Percentiles rank a stretch among this genome's conserved stretches.
These are phyloP conservation scores for Tyto alba DNA, from an alignment of 2,113 vertebrate species.

Conservation along the genomic window DNA sequence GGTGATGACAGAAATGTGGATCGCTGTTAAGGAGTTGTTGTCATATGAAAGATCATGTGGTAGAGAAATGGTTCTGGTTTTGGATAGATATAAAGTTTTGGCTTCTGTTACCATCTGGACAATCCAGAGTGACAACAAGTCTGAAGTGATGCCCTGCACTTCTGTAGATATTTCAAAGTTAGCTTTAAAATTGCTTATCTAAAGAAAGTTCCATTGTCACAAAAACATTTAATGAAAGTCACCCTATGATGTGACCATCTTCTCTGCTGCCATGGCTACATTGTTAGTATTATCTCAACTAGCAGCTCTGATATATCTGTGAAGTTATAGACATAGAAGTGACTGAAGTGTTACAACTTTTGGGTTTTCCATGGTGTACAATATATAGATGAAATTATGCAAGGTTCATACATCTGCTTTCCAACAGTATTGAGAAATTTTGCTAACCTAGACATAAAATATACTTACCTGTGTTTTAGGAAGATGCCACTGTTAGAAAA, in stretches of 20 bases:
- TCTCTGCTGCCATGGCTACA: background rate
- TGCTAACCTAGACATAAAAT: background rate
- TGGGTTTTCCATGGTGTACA: background rate
- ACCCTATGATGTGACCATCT: background rate
- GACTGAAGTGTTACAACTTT: fast-evolving
- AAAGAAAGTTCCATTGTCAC: background rate
- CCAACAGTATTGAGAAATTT: background rate
- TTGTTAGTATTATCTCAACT: fast-evolving
- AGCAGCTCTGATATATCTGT: background rate
- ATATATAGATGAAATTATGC: background rate
- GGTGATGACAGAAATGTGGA: background rate
- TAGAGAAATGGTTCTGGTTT: background rate
- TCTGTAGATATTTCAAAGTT: background rate
- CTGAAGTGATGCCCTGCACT: background rate
- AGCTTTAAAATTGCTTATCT: background rate
- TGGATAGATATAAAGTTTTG: background rate
- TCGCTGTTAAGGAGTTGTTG: background rate
- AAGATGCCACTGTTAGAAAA: background rate
- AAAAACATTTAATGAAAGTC: background rate
- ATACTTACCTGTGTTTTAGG: background rate
- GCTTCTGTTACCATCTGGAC: background rate
- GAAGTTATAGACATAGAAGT: background rate
- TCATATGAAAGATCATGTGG: fast-evolving
- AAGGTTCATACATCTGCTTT: background rate
- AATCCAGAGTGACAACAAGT: background rate